phyloP scores from a whole-genome alignment of 1,140 invertebrate genomes.

The Elymnias hypermnestra region DNA sequence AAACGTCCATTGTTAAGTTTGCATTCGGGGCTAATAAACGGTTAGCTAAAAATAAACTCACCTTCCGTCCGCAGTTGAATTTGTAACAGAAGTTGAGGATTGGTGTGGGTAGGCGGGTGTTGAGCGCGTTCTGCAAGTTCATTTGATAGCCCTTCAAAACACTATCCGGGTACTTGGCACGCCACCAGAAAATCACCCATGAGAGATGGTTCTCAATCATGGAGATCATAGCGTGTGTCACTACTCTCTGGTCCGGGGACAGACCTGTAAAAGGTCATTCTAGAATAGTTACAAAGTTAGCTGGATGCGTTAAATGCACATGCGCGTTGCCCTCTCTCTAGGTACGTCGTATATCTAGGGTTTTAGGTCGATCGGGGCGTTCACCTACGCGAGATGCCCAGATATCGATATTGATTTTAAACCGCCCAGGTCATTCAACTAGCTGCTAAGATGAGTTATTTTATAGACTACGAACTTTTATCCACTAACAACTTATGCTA shows the following conservation, averaged over 20 bases:
- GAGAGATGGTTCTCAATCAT: conserved; percentile 96
- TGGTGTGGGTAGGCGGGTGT: conserved; percentile 90
- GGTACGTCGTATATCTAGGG: conserved; percentile 23
- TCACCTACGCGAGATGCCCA: conserved; percentile 4
- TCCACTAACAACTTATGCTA: not conserved
- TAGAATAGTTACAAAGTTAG: not conserved
- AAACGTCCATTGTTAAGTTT: too few species aligned
- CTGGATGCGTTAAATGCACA: conserved; percentile 33
- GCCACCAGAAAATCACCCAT: conserved; percentile 93
- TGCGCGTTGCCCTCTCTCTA: conserved; percentile 30
- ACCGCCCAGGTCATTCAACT: not conserved
- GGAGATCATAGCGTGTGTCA: conserved; percentile 94
- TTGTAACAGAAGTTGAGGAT: conserved; percentile 94
- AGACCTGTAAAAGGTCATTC: conserved; percentile 67
- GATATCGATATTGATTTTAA: conserved; percentile 17
- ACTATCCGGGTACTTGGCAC: conserved; percentile 89
- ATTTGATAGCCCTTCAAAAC: conserved; percentile 93
- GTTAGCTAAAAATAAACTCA: conserved; percentile 63
- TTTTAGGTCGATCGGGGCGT: conserved; percentile 22
- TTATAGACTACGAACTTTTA: not conserved
- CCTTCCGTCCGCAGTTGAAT: conserved; percentile 90
- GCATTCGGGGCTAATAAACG: too few species aligned
- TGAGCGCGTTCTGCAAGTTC: conserved; percentile 91
- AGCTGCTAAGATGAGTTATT: not conserved
- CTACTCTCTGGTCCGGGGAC: conserved; percentile 88